Conservation (phyloP, 2,797 vertebrate genomes). For the Saxicola maurus region DNA sequence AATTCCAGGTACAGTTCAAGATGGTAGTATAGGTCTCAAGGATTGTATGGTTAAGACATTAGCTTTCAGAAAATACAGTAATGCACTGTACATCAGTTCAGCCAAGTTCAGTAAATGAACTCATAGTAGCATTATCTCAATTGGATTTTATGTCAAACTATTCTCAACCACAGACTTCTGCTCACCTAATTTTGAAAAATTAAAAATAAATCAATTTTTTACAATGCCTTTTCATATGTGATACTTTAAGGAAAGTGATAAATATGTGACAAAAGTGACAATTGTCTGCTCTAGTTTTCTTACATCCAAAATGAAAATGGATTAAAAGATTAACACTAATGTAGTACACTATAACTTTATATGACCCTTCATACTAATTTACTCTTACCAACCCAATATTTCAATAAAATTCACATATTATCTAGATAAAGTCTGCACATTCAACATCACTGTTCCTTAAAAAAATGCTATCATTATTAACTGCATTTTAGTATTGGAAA, state of each 20-base stretch:
- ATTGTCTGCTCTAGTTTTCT: neutral
- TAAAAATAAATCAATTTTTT: neutral
- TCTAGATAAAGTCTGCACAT: neutral
- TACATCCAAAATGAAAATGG: neutral
- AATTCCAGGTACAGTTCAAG: neutral
- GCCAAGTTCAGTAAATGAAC: neutral
- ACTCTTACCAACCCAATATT: neutral
- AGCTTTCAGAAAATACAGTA: neutral
- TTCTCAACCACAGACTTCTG: neutral
- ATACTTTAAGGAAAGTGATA: neutral
- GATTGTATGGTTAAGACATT: neutral
- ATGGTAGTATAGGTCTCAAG: neutral
- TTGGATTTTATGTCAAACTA: neutral
- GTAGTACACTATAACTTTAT: neutral
- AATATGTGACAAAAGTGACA: neutral
- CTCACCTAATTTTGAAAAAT: neutral
- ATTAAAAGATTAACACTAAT: neutral
- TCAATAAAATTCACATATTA: neutral
- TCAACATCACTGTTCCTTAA: neutral
- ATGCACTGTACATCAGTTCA: neutral
- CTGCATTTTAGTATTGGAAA: neutral
- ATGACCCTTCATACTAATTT: neutral
- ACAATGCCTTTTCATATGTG: neutral
- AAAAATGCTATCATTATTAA: neutral
- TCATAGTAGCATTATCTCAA: neutral